phyloP scores from a whole-genome alignment of 1,140 invertebrate species.

The Zelostemma sp. region DNA sequence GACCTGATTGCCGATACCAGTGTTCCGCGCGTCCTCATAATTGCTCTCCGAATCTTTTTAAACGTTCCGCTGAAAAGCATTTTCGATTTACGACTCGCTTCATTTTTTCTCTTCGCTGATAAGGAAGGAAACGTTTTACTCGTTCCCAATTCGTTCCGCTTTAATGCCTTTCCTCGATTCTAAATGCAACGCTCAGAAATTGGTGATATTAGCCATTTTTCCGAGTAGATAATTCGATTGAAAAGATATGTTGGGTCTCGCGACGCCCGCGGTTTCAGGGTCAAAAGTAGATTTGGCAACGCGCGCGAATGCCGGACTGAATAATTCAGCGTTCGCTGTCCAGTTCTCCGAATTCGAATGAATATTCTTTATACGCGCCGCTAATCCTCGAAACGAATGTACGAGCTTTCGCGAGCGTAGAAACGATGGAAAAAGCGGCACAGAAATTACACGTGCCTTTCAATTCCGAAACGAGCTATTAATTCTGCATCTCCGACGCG shows the following conservation, averaged over 20 bases:
- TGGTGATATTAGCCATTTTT: too few relatives aligned
- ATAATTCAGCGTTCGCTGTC: slow-evolving; percentile 41
- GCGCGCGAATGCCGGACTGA: slow-evolving; percentile 32
- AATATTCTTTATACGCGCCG: slow-evolving; percentile 30
- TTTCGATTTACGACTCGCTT: neutral
- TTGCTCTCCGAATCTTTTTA: neutral
- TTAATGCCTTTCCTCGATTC: neutral
- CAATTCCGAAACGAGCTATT: too few relatives aligned
- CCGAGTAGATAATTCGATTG: too few relatives aligned
- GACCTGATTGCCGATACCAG: slow-evolving; percentile 23
- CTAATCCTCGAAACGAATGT: slow-evolving; percentile 25
- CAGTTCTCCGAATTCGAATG: slow-evolving; percentile 33
- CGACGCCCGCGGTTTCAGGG: neutral
- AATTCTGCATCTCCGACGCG: too few relatives aligned
- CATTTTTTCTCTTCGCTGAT: neutral
- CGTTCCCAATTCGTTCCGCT: neutral
- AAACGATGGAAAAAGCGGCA: slow-evolving; percentile 24
- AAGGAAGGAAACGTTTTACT: neutral
- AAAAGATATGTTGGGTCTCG: too few relatives aligned
- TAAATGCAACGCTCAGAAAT: neutral
- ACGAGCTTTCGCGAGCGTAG: slow-evolving; percentile 39
- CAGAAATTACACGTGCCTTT: neutral
- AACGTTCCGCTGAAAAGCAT: neutral
- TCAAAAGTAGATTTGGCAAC: slow-evolving; percentile 27
- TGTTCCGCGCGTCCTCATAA: slow-evolving; percentile 6